Evolutionary conservation across 2,797 vertebrate species (phyloP), one percentile per base, ranked within the genome.

Genomic region (Poeciliopsis gracilis): DNA sequence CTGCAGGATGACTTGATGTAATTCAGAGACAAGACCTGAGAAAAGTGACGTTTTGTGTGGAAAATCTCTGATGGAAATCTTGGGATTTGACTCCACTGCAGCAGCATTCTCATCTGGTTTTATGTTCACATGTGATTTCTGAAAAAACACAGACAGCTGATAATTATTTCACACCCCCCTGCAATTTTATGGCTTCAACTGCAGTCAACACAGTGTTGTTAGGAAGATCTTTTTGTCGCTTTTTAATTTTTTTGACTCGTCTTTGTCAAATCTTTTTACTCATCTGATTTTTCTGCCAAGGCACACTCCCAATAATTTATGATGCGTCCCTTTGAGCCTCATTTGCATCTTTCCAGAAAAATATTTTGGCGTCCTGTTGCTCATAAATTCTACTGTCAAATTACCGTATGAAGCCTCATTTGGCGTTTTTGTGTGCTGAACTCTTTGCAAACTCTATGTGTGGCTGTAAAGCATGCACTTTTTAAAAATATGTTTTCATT

Each of bases 91-190:
- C 80, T 75, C 33, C 33, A 12, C 5, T 69, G 66, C 25, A 70
- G 5, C 47, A 25, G 9, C 71, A 30, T 69, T 75, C 73, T 78
- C 43, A 47, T 69, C 45, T 53, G 76, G 49, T 45, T 77, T 69
- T 28, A 75, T 86, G 30, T 69, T 85, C 70, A 2, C 75, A 51
- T 69, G 59, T 63, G 78, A 82, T 25, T 80, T 36, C 75, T 82
- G 75, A 76, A 51, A 73, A 25, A 76, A 72, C 61, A 69, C 80
- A 51, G 73, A 49, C 53, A n/a, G 33, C 51, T 77, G 43, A 53
- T 71, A 12, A 47, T 36, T 9, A 41, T 18, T 23, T 25, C 23
- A 41, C 66, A 69, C 66, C 23, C 38, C 23, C 7, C 5, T 43
- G 38, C 66, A 69, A 8, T n/a, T 43, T 45, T 15, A 45, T 70